Percentiles rank a stretch among this genome's conserved stretches.
Conservation (phyloP, 1,140 invertebrate species). For the Drosophila repletoides region DNA sequence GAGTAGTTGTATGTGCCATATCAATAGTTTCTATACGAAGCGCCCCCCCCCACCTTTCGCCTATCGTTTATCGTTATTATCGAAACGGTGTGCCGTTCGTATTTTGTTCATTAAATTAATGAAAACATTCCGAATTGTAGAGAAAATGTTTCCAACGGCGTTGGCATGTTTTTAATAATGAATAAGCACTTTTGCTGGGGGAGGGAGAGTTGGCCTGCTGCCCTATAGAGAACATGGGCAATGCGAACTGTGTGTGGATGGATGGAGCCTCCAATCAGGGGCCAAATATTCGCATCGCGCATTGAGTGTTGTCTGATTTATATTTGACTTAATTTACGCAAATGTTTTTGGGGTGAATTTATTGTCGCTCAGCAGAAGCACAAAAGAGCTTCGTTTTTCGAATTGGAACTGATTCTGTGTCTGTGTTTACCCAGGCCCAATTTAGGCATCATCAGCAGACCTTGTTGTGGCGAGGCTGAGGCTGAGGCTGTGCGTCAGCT, state of each 20-base stretch:
- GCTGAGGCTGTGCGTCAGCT: constrained; percentile 38
- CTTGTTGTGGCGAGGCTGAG: constrained; percentile 40
- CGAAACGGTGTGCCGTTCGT: not conserved
- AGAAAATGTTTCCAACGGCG: constrained; percentile 36
- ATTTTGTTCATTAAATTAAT: constrained; percentile 34
- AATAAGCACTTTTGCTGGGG: constrained; percentile 10
- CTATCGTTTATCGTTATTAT: constrained; percentile 11
- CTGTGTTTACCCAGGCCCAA: constrained; percentile 67
- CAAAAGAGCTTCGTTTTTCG: constrained; percentile 19
- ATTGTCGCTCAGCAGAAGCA: constrained; percentile 24
- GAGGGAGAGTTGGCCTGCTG: not conserved
- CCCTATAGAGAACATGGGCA: not conserved
- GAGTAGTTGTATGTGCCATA: not conserved
- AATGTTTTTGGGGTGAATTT: constrained; percentile 41
- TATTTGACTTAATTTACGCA: constrained; percentile 44
- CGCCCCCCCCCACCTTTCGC: too few species aligned
- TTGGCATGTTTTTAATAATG: constrained; percentile 25
- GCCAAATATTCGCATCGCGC: constrained; percentile 32
- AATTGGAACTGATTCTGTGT: constrained; percentile 23
- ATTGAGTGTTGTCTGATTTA: constrained; percentile 49
- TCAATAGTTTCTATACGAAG: too few species aligned
- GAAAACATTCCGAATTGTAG: constrained; percentile 20
- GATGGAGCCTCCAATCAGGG: constrained; percentile 24
- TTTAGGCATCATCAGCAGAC: constrained; percentile 69
- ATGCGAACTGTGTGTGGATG: not conserved